Conservation (phyloP, 2,113 vertebrate species). For the Rostratula benghalensis region DNA sequence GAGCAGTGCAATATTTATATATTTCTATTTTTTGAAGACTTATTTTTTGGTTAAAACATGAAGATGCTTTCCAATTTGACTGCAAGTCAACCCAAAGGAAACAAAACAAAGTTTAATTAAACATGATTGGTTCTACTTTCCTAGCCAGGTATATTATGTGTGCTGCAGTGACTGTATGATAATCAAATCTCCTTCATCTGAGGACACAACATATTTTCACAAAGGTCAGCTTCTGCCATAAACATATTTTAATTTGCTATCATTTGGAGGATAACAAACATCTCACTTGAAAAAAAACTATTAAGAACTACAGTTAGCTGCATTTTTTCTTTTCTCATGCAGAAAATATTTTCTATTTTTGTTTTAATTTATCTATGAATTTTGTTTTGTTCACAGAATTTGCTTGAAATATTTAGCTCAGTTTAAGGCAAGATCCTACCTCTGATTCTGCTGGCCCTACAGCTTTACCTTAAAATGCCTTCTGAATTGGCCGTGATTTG, state of each 20-base stretch:
- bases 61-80: not conserved
- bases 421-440: not conserved
- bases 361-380: not conserved
- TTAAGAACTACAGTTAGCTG: not conserved
- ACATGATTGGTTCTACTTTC: not conserved
- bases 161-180: not conserved
- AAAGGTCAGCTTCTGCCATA: not conserved
- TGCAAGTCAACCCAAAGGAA: not conserved
- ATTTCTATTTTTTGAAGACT: not conserved
- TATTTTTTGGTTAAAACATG: not conserved
- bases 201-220: not conserved
- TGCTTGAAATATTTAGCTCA: not conserved
- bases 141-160: not conserved
- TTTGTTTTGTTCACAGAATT: not conserved
- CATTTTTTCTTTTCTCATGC: not conserved
- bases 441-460: not conserved
- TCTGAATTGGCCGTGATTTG: not conserved
- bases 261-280: not conserved
- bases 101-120: not conserved
- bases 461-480: not conserved
- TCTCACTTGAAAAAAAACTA: not conserved
- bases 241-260: not conserved
- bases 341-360: not conserved
- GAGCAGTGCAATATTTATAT: not conserved
- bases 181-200: not conserved